These are phyloP conservation scores for Actenoides lindsayi DNA, from an alignment of 2,113 vertebrate species.

Conservation along the genomic window DNA sequence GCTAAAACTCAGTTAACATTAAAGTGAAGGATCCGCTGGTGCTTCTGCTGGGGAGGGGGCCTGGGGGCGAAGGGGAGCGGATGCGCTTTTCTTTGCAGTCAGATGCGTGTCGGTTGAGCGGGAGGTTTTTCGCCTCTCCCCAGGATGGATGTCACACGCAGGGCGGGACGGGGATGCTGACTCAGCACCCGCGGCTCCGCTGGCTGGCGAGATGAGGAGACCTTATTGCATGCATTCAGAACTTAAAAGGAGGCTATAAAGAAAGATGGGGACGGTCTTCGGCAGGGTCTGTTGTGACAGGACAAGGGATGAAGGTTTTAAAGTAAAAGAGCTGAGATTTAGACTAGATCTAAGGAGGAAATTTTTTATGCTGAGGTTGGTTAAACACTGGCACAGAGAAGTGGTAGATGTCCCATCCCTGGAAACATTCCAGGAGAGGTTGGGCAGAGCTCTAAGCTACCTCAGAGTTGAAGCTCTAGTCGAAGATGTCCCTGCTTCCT, in stretches of 20 bases:
- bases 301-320: neutral
- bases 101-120: neutral
- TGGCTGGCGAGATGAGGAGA: neutral
- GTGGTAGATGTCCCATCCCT: neutral
- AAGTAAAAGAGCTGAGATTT: neutral
- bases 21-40: constrained; percentile 61
- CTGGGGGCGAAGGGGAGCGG: neutral
- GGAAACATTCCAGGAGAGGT: neutral
- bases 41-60: neutral
- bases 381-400: neutral
- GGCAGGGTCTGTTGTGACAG: neutral
- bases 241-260: neutral
- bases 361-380: neutral
- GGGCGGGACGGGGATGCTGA: constrained; percentile 12
- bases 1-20: constrained; percentile 56
- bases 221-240: neutral
- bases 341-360: neutral
- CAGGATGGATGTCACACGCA: neutral
- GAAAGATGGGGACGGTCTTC: neutral
- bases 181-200: neutral
- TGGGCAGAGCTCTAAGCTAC: neutral
- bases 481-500: neutral
- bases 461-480: no score
- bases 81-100: constrained; percentile 11
- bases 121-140: neutral